Conservation (phyloP, 2,113 vertebrate species). For the Ceratotherium simum region DNA sequence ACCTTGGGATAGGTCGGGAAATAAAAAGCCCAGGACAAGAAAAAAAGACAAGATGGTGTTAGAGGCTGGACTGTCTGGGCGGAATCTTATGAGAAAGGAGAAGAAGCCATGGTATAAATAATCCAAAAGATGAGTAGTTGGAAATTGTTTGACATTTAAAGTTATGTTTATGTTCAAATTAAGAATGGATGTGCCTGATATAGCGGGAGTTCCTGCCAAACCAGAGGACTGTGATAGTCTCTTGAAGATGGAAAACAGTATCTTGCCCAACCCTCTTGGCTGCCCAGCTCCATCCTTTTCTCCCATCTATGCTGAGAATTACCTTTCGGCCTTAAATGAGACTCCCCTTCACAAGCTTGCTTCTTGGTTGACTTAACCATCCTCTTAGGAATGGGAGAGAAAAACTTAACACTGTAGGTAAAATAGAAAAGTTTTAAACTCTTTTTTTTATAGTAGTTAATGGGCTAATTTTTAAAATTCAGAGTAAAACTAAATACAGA, state of each 20-base stretch:
- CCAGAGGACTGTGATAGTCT: neutral
- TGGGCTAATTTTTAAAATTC: neutral
- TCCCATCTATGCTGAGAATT: neutral
- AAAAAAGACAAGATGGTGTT: neutral
- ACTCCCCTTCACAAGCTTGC: neutral
- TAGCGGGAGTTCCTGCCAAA: neutral
- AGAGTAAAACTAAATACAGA: neutral
- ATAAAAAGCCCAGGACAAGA: neutral
- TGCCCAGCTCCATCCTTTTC: neutral
- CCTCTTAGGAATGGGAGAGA: neutral
- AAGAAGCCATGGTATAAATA: neutral
- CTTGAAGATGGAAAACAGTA: neutral
- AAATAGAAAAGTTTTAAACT: neutral
- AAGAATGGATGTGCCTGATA: neutral
- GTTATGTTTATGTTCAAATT: neutral
- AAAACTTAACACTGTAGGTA: neutral
- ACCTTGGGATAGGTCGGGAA: neutral
- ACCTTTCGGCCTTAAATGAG: neutral
- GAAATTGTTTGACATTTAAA: neutral
- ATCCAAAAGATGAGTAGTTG: neutral
- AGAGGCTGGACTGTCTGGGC: neutral
- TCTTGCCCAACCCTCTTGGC: accelerated
- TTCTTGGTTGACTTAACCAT: neutral
- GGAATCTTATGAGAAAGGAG: neutral
- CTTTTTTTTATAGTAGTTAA: neutral